Conservation (phyloP, 2,888 invertebrate genomes). For the Watsonalla binaria region DNA sequence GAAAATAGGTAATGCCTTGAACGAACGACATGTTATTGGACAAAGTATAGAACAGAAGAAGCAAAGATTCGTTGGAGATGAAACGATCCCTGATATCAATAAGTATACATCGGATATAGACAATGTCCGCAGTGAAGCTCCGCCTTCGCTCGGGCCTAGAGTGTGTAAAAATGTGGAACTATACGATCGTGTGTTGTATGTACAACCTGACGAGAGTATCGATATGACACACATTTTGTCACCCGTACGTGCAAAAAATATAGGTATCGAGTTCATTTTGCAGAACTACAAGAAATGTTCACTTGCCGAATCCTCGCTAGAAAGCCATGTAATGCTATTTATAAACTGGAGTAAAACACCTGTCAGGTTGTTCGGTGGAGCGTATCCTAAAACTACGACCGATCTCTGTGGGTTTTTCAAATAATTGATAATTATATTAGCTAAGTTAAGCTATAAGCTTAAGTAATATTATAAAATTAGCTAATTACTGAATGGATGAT, state of each 20-base stretch:
- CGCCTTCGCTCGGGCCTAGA: constrained; percentile 44
- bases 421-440: background rate
- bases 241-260: constrained; percentile 49
- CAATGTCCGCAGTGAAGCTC: constrained; percentile 27
- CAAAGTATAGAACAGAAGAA: constrained; percentile 43
- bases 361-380: constrained; percentile 83
- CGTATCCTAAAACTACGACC: constrained; percentile 77
- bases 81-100: constrained; percentile 57
- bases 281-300: constrained; percentile 65
- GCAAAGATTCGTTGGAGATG: constrained; percentile 55
- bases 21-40: constrained; percentile 52
- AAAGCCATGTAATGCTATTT: constrained; percentile 47
- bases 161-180: constrained; percentile 58
- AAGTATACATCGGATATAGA: constrained; percentile 55
- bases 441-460: too few relatives aligned
- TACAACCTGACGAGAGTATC: constrained; percentile 59
- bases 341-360: constrained; percentile 84
- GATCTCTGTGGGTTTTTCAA: constrained; percentile 78
- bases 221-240: constrained; percentile 54
- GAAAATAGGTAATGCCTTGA: constrained; percentile 64
- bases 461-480: too few relatives aligned
- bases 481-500: too few relatives aligned
- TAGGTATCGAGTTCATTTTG: constrained; percentile 54
- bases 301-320: constrained; percentile 42
- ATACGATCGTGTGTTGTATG: constrained; percentile 47